phyloP scores from a whole-genome alignment of 2,888 invertebrate genomes.

The Hedychridium roseum region DNA sequence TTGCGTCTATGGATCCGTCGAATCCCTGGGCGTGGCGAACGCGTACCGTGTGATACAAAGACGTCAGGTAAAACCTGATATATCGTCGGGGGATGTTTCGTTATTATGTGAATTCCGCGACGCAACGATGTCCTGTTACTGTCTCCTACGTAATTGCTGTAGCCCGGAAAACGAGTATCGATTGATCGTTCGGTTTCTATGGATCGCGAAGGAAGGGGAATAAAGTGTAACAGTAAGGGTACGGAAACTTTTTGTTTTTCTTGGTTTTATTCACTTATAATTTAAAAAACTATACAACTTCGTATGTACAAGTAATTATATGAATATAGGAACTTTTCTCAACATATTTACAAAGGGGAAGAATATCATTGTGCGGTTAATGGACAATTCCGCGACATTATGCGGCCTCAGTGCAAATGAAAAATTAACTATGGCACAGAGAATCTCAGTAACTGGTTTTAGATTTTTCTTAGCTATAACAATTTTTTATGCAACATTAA shows the following conservation, averaged over 20 bases:
- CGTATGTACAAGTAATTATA: conserved; percentile 37
- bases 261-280: conserved; percentile 10
- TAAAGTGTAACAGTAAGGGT: background rate
- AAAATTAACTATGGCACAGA: too few species aligned
- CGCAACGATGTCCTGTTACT: conserved; percentile 32
- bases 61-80: conserved; percentile 50
- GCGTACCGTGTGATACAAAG: conserved; percentile 58
- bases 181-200: background rate
- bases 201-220: too few species aligned
- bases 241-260: background rate
- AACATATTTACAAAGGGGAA: too few species aligned
- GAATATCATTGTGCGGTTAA: too few species aligned
- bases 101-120: conserved; percentile 52
- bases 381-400: too few species aligned
- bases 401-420: too few species aligned
- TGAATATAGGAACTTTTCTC: conserved; percentile 20
- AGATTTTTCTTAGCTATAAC: too few species aligned
- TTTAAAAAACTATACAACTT: conserved; percentile 42
- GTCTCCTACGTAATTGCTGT: conserved; percentile 1
- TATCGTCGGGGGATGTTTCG: conserved; percentile 54
- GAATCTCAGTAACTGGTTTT: too few species aligned
- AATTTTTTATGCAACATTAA: too few species aligned
- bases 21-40: conserved; percentile 41
- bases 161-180: conserved; percentile 2
- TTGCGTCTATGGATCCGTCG: too few species aligned